phyloP scores from a whole-genome alignment of 2,797 vertebrate genomes.

The Myotis findleyi region DNA sequence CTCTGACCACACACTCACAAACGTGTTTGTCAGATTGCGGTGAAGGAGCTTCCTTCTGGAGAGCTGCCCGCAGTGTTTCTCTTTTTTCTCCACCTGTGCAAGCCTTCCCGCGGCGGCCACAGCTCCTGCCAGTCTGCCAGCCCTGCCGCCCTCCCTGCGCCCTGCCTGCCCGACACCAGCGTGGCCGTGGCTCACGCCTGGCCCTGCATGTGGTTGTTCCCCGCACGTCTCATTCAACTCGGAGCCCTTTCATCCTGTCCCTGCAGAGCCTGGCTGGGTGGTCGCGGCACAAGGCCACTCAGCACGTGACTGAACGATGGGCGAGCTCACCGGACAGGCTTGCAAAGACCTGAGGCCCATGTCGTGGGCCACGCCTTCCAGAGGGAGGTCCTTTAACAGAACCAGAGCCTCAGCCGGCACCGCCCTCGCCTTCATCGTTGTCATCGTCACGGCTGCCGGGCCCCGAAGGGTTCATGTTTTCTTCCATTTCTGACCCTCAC shows the following conservation, averaged over 20 bases:
- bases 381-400: background rate
- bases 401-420: background rate
- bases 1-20: background rate
- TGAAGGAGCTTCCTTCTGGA: background rate
- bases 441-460: too few species aligned
- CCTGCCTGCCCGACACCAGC: too few species aligned
- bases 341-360: background rate
- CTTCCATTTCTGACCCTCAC: background rate
- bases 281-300: background rate
- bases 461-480: background rate
- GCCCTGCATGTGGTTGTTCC: background rate
- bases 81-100: background rate
- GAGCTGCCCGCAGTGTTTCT: background rate
- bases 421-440: rapidly evolving
- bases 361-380: background rate
- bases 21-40: background rate
- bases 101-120: background rate
- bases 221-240: background rate
- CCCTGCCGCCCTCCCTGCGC: background rate
- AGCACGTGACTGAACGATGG: background rate
- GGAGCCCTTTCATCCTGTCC: background rate
- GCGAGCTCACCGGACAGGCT: background rate
- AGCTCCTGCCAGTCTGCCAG: background rate
- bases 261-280: background rate
- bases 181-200: background rate